Base-by-base conservation (phyloP, 2,113 vertebrate genomes). In the Chrysemys picta region DNA sequence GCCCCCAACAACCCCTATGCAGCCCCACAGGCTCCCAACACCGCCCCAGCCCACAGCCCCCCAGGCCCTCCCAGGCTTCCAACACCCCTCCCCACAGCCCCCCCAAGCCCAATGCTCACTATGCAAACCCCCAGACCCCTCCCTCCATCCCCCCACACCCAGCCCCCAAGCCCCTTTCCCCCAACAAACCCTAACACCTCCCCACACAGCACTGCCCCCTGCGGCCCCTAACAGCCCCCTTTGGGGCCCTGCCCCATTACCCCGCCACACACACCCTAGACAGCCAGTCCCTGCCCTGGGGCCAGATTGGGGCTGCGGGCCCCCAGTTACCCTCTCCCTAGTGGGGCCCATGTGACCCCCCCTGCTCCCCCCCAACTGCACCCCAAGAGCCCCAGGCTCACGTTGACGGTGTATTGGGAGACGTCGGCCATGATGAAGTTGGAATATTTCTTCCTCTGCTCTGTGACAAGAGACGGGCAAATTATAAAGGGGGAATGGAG, bases 371-470 rank as follows among this genome's bases (percentile, higher is more conserved):
- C n/a, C 31, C 9, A 14, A 6, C 8, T 47, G 49, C 56, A 2
- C 6, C 5, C 11, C 25, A 38, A 47, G 12, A 5, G 14, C 17
- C 53, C 54, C 53, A 72, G 35, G 94, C 93, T 97, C 87, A 98
- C 98, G 14, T 98, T 97, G 56, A 98, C 97, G 11, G 90, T 90
- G n/a, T 98, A 98, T 84, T 98, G 97, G 38, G 98, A 98, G 2
- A 97, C 95, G 1, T 98, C 97, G 0, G 97, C 95, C 98, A 98
- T 96, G 8, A 98, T 96, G 81, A 97, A 82, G 0, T 96, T 97
- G 87, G 98, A 97, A 82, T 98, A 98, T 10, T 95, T 98, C 87
- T 98, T 98, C 86, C 98, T 96, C 82, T 98, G 98, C 53, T 98
- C 98, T 98, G 96, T 8, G 75, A 62, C 38, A n/a, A 27, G 56